Evolutionary conservation across 2,797 vertebrate species (phyloP).

Genomic region (Melanitta fusca): DNA sequence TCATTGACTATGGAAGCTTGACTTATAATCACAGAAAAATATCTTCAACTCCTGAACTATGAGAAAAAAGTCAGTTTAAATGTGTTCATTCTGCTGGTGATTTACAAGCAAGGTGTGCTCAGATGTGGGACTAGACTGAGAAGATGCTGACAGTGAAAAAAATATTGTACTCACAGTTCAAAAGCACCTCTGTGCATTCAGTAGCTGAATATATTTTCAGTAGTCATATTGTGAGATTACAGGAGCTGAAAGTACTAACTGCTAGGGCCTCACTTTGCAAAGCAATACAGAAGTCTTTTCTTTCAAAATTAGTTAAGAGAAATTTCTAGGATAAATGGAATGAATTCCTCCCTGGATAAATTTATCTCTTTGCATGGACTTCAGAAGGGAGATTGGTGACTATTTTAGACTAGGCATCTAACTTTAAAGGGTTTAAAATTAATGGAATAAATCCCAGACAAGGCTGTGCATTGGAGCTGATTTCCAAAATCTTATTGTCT

Average conservation of each 20-base stretch:
- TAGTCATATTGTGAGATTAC: neutral
- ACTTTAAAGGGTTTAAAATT: constrained; percentile 41
- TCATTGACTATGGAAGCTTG: neutral
- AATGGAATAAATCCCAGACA: neutral
- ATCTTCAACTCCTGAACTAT: neutral
- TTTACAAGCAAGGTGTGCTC: neutral
- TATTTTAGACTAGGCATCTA: neutral
- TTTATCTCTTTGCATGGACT: constrained; percentile 39
- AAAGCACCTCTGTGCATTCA: neutral
- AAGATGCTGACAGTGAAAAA: neutral
- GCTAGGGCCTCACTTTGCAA: neutral
- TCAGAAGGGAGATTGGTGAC: constrained; percentile 20
- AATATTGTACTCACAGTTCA: neutral
- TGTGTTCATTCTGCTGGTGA: neutral
- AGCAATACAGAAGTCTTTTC: neutral
- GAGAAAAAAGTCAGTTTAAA: neutral
- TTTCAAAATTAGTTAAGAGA: constrained; percentile 24
- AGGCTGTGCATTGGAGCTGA: neutral
- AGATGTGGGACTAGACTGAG: neutral
- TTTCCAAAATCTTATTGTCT: neutral
- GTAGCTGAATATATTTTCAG: constrained; percentile 9
- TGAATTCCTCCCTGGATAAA: constrained; percentile 27
- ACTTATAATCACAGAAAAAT: neutral
- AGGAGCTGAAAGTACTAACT: neutral
- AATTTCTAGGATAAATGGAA: constrained; percentile 5